Evolutionary conservation across 2,797 vertebrate species (phyloP), one percentile per base, ranked within the genome.

Genomic region (Hemitrygon akajei): DNA sequence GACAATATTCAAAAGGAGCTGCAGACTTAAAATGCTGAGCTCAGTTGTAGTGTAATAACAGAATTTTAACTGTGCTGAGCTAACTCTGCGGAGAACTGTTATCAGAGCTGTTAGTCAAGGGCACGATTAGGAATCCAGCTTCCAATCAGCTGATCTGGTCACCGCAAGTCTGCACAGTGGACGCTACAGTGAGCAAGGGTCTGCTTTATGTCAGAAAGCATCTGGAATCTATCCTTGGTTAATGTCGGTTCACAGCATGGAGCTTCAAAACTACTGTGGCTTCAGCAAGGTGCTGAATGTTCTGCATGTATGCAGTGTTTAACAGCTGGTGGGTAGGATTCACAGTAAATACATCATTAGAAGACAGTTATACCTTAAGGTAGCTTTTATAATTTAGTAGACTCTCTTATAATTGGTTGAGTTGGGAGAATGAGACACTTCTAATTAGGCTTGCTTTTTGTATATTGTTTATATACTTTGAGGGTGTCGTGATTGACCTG

Each of bases 281-380:
- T 89, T 89, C n/a, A 69, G 86, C 60, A 89, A 89, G 30, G n/a
- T 89, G 86, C 86, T 37, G 60, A 66, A 37, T 89, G 60, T 89
- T 89, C 60, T 69, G 60, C 63, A 40, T 20, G 34, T 66, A 66
- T 34, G 34, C 18, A 66, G 63, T 37, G 60, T 66, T 89, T 89
- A 34, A 89, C 63, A 37, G 60, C 14, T 66, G 16, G n/a, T 3
- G 14, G 60, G 60, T 66, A 9, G 86, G 69, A 89, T 20, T 20
- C 86, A 89, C 60, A 89, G 63, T 34, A 37, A 89, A 37, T 89
- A 22, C 86, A 89, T 89, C 86, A 22, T 89, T 89, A 37, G 63
- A 69, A 69, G 60, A 18, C 63, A 22, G 86, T 69, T 89, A n/a
- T 25, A 89, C n/a, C 86, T 89, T 60, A 37, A 37, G n/a, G n/a